Percentiles rank a stretch among this genome's conserved stretches.
These are phyloP conservation scores for Cerastoderma edule DNA, from an alignment of 2,888 invertebrate species.

Conservation along the genomic window DNA sequence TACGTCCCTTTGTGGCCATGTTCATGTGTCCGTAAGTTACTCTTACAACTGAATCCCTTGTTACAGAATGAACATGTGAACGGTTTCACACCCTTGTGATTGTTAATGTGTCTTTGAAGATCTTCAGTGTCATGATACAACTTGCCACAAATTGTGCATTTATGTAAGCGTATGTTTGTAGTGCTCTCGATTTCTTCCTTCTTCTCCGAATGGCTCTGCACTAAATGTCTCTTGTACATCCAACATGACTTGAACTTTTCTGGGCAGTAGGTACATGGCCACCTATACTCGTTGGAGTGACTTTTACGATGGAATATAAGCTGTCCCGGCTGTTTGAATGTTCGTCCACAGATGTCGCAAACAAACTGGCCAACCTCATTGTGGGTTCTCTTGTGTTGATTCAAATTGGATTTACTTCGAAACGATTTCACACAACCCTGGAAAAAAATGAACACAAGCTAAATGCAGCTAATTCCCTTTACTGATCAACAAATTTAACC, in stretches of 20 bases:
- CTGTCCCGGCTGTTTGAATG: slow-evolving; percentile 42
- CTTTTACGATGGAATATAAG: slow-evolving; percentile 42
- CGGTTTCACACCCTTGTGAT: slow-evolving; percentile 49
- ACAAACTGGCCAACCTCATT: slow-evolving; percentile 29
- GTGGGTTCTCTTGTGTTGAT: slow-evolving; percentile 47
- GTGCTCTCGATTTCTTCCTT: slow-evolving; percentile 41
- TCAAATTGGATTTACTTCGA: slow-evolving; percentile 26
- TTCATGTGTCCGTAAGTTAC: slow-evolving; percentile 40
- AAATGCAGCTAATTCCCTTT: neutral
- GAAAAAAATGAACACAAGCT: slow-evolving; percentile 13
- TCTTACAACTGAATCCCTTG: slow-evolving; percentile 39
- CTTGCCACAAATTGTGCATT: slow-evolving; percentile 43
- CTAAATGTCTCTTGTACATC: slow-evolving; percentile 46
- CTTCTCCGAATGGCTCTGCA: slow-evolving; percentile 30
- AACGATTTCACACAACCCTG: slow-evolving; percentile 53
- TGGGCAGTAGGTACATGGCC: slow-evolving; percentile 44
- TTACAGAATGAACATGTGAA: slow-evolving; percentile 35
- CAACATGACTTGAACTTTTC: slow-evolving; percentile 41
- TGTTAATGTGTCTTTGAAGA: slow-evolving; percentile 36
- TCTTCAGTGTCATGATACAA: slow-evolving; percentile 44
- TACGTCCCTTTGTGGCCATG: slow-evolving; percentile 34
- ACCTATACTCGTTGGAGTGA: slow-evolving; percentile 40
- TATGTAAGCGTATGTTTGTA: slow-evolving; percentile 42
- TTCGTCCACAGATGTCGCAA: slow-evolving; percentile 50
- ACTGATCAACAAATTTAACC: too few species aligned